Conservation (phyloP, 2,888 invertebrate species). For the Agrotis exclamationis region DNA sequence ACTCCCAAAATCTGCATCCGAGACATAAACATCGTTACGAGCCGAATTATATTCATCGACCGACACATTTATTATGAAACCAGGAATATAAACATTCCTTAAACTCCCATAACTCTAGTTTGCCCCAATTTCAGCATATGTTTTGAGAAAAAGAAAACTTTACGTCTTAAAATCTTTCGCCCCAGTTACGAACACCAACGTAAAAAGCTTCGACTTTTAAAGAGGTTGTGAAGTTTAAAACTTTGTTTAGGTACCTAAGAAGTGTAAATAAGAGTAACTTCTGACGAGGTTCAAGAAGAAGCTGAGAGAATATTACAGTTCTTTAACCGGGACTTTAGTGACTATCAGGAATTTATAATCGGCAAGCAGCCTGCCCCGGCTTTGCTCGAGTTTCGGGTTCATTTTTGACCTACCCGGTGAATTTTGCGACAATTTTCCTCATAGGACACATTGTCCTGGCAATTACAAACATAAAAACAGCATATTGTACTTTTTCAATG, state of each 20-base stretch:
- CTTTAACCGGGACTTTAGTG: not conserved
- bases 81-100: conserved; percentile 28
- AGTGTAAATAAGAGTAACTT: conserved; percentile 38
- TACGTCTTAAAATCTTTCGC: conserved; percentile 38
- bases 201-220: conserved; percentile 44
- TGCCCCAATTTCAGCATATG: conserved; percentile 39
- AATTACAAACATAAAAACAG: too few species aligned
- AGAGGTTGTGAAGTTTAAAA: conserved; percentile 36
- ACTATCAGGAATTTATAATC: not conserved
- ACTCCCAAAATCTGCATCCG: conserved; percentile 38
- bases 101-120: conserved; percentile 22
- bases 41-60: conserved; percentile 24
- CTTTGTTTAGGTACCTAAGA: conserved; percentile 26
- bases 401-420: too few species aligned
- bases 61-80: conserved; percentile 46
- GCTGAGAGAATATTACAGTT: conserved; percentile 20
- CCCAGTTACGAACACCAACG: conserved; percentile 38
- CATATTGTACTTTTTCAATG: too few species aligned
- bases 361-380: too few species aligned
- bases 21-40: conserved; percentile 26
- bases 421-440: too few species aligned
- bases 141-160: conserved; percentile 22
- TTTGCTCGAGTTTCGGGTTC: too few species aligned
- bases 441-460: too few species aligned
- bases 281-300: conserved; percentile 4